Conservation (phyloP, 2,888 invertebrate species). For the Phyllotreta cruciferae region DNA sequence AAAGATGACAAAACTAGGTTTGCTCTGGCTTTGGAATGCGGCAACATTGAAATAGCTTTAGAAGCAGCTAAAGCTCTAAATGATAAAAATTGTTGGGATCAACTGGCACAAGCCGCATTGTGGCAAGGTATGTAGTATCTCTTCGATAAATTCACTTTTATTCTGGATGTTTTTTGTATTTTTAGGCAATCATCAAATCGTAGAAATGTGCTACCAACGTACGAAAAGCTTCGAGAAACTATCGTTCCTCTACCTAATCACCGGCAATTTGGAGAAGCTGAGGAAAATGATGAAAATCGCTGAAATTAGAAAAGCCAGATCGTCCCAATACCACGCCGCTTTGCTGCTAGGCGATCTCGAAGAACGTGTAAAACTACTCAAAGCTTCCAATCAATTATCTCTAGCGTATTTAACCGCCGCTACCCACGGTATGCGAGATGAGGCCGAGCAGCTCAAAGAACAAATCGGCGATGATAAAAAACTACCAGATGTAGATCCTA, state of each 20-base stretch:
- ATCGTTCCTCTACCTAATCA: conserved; percentile 96
- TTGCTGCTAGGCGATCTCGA: conserved; percentile 89
- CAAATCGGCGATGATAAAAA: conserved; percentile 64
- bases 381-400: conserved; percentile 75
- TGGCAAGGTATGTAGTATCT: conserved; percentile 64
- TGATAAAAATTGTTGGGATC: conserved; percentile 95
- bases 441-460: conserved; percentile 75
- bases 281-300: conserved; percentile 99
- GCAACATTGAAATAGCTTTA: conserved; percentile 96
- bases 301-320: conserved; percentile 95
- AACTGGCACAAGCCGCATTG: conserved; percentile 91
- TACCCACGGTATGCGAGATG: conserved; percentile 85
- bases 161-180: conserved; percentile 7
- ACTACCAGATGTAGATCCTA: conserved; percentile 76
- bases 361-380: conserved; percentile 86
- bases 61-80: conserved; percentile 96
- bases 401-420: conserved; percentile 94
- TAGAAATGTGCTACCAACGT: conserved; percentile 99
- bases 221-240: conserved; percentile 99
- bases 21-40: conserved; percentile 95
- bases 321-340: conserved; percentile 96
- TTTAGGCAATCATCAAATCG: conserved; percentile 69
- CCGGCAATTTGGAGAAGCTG: conserved; percentile 96
- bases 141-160: too few relatives aligned
- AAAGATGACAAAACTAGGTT: conserved; percentile 99